Percentiles rank a stretch among this genome's conserved stretches.
Conservation (phyloP, 2,797 vertebrate genomes). For the Pterois miles region DNA sequence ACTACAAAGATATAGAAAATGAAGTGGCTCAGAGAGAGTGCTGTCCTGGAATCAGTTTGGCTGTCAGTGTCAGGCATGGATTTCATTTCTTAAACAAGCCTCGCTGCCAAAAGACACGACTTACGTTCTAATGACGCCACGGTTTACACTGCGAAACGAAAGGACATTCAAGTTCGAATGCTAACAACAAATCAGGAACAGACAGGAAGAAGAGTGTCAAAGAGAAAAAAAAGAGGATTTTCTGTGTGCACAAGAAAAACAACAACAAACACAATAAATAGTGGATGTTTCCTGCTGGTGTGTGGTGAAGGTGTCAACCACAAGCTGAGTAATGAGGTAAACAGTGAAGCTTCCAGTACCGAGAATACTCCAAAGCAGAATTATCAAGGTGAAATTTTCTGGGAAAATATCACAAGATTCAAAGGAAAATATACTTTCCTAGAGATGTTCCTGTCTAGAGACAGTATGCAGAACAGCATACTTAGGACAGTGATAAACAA, state of each 20-base stretch:
- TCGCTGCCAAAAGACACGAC: slow-evolving; percentile 7
- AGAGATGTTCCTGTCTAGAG: not conserved
- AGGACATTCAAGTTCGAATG: not conserved
- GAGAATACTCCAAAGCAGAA: not conserved
- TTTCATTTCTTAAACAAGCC: slow-evolving; percentile 21
- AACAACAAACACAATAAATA: not conserved
- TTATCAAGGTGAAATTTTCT: not conserved
- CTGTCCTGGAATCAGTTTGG: slow-evolving; percentile 2
- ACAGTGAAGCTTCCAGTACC: not conserved
- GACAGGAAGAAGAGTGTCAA: not conserved
- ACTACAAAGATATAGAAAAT: not conserved
- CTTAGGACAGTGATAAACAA: not conserved
- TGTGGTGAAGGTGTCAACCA: not conserved
- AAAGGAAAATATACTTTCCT: not conserved
- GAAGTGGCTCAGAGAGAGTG: slow-evolving; percentile 6
- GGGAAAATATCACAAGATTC: too few relatives aligned
- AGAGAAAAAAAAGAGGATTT: not conserved
- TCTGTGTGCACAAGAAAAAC: not conserved
- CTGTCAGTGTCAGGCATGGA: not conserved
- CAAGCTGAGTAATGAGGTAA: not conserved
- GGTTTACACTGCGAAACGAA: not conserved
- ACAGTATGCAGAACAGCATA: not conserved
- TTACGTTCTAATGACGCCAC: slow-evolving; percentile 21
- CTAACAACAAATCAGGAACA: not conserved
- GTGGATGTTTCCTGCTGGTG: not conserved